Evolutionary conservation across 2,888 invertebrate genomes (phyloP).

Genomic region (Beris morrisii): DNA sequence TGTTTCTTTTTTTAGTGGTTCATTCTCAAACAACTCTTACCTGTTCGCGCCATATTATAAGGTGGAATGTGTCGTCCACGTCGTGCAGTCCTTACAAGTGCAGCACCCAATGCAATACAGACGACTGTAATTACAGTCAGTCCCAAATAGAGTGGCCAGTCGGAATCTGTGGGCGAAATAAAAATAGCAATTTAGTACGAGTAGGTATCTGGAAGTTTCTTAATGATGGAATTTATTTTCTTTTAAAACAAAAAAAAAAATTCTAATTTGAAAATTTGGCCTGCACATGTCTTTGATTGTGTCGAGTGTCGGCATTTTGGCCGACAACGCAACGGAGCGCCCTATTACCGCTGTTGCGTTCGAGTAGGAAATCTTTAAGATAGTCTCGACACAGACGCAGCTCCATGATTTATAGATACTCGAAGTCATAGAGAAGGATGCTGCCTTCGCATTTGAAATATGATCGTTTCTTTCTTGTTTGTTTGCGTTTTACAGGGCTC

Average conservation of each 20-base stretch:
- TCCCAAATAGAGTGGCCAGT: constrained; percentile 56
- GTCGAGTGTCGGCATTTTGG: not conserved
- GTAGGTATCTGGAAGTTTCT: not conserved
- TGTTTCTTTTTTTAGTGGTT: too few relatives aligned
- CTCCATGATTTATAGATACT: constrained; percentile 33
- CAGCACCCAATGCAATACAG: constrained; percentile 52
- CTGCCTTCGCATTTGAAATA: constrained; percentile 30
- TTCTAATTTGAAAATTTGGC: constrained; percentile 21
- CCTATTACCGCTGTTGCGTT: constrained; percentile 6
- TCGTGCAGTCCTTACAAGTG: constrained; percentile 52
- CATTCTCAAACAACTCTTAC: constrained; percentile 43
- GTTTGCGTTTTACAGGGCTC: constrained; percentile 29
- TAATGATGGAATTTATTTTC: not conserved
- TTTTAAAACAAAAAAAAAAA: not conserved
- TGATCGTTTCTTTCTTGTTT: constrained; percentile 30
- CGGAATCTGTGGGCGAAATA: constrained; percentile 48
- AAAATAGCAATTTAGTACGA: not conserved
- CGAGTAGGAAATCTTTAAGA: not conserved
- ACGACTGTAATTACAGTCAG: constrained; percentile 53
- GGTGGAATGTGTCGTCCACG: constrained; percentile 52
- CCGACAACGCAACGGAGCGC: constrained; percentile 19
- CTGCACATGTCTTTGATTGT: constrained; percentile 18
- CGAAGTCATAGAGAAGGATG: constrained; percentile 25
- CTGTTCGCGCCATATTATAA: constrained; percentile 55
- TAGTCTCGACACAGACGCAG: constrained; percentile 8